Evolutionary conservation across 2,888 invertebrate species (phyloP), one percentile per base, ranked within the genome.

Genomic region (Andrena marginata): DNA sequence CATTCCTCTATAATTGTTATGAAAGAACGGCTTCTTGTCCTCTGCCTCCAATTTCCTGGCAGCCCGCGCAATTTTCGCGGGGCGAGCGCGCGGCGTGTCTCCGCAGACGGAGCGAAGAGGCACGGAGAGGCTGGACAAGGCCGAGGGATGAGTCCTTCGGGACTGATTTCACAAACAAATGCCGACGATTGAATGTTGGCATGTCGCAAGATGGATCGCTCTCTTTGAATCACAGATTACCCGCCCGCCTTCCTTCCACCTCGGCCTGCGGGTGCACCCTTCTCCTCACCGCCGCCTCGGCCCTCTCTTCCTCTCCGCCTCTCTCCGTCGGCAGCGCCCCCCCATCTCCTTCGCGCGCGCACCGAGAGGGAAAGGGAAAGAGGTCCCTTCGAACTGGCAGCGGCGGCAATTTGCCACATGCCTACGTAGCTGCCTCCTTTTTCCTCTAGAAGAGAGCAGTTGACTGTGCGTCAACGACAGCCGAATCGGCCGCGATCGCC

Each of bases 141-240:
- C 74, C 74, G 67, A 60, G 71, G 81, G 84, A 87, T 87, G 85
- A 91, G 89, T 92, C 90, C 91, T 89, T 82, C 85, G 92, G 91
- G 93, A 92, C 92, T 93, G 92, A 93, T 93, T 93, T 92, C 90
- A 90, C 93, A 93, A 93, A 92, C 93, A 93, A 93, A 93, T 93
- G 92, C 92, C 92, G 91, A 91, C 93, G 92, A 93, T 93, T 92
- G 92, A 92, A 93, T 92, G 90, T 91, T 92, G 93, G 92, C 93
- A 92, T 91, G 91, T 92, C 88, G 90, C 90, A 93, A 93, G 93
- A 93, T 92, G 92, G 93, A 93, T 93, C 92, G 92, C 85, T 93
- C 91, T 91, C 92, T 93, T 93, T 93, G 93, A 93, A 93, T 93
- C 93, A 92, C 93, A 92, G 92, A 93, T 93, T 91, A 90, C 92